These are phyloP conservation scores for Eutolmus rufibarbis DNA, from an alignment of 2,888 invertebrate species.

Conservation along the genomic window DNA sequence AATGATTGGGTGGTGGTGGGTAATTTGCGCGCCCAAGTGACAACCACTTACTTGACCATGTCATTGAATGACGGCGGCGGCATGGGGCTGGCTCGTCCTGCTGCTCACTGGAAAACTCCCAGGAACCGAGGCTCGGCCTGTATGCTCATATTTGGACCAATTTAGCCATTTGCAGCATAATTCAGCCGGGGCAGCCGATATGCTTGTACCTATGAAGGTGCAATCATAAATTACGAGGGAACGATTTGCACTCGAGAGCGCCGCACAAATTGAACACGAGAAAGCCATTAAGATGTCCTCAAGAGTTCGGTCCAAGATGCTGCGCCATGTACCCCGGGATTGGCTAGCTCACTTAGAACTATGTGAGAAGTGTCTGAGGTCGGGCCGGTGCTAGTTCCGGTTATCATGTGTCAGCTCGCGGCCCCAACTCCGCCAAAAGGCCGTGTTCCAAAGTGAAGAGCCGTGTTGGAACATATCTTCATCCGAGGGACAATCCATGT, in stretches of 20 bases:
- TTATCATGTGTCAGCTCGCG: constrained; percentile 32
- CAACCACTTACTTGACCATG: not conserved
- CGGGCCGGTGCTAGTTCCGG: constrained; percentile 31
- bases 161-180: constrained; percentile 41
- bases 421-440: not conserved
- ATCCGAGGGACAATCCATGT: constrained; percentile 4
- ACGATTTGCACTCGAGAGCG: constrained; percentile 44
- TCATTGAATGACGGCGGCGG: not conserved
- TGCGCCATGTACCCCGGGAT: not conserved
- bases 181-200: constrained; percentile 31
- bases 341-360: constrained; percentile 8
- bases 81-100: not conserved
- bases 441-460: constrained; percentile 21
- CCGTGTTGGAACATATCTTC: constrained; percentile 35
- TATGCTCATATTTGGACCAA: constrained; percentile 39
- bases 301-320: not conserved
- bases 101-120: not conserved
- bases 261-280: constrained; percentile 44
- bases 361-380: constrained; percentile 4
- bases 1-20: not conserved
- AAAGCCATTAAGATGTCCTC: constrained; percentile 45
- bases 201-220: constrained; percentile 37
- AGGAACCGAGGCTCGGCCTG: not conserved
- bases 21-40: not conserved
- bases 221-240: constrained; percentile 43